phyloP scores from a whole-genome alignment of 2,797 vertebrate species.

The Tachyglossus aculeatus region DNA sequence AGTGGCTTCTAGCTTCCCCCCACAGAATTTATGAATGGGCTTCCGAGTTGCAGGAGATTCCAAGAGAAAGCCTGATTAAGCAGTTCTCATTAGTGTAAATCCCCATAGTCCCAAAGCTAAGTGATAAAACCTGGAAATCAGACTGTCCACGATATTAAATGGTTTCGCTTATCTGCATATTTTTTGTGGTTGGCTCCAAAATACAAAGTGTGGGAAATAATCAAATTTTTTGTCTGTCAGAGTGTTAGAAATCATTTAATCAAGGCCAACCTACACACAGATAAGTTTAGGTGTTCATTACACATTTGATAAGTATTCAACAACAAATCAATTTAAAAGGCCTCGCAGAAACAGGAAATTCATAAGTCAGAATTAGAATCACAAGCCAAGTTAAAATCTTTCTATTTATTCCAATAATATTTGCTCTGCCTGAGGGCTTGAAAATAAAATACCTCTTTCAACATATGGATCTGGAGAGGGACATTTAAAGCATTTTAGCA shows the following conservation, averaged over 20 bases:
- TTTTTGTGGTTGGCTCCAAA: constrained; percentile 40
- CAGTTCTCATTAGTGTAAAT: constrained; percentile 49
- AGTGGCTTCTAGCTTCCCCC: constrained; percentile 29
- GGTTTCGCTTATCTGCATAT: constrained; percentile 29
- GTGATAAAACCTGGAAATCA: constrained; percentile 42
- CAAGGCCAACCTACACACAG: neutral
- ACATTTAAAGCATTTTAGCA: neutral
- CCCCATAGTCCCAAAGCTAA: constrained; percentile 6
- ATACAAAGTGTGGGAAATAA: constrained; percentile 24
- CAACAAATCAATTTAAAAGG: constrained; percentile 45
- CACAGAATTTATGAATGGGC: constrained; percentile 53
- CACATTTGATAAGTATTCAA: constrained; percentile 49
- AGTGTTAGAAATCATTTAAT: constrained; percentile 48
- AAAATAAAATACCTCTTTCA: no score
- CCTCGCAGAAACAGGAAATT: constrained; percentile 38
- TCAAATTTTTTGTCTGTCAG: constrained; percentile 19
- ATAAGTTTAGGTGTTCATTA: constrained; percentile 46
- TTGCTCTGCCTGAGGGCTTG: neutral
- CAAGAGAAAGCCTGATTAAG: constrained; percentile 21
- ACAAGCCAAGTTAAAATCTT: constrained; percentile 20
- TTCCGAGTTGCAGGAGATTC: constrained; percentile 41
- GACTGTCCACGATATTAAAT: constrained; percentile 14
- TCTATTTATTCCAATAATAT: neutral
- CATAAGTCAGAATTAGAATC: constrained; percentile 42
- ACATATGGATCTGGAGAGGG: no score